Percentiles rank a stretch among this genome's conserved stretches.
These are phyloP conservation scores for Parnassius mnemosyne DNA, from an alignment of 2,888 invertebrate genomes.

Conservation along the genomic window DNA sequence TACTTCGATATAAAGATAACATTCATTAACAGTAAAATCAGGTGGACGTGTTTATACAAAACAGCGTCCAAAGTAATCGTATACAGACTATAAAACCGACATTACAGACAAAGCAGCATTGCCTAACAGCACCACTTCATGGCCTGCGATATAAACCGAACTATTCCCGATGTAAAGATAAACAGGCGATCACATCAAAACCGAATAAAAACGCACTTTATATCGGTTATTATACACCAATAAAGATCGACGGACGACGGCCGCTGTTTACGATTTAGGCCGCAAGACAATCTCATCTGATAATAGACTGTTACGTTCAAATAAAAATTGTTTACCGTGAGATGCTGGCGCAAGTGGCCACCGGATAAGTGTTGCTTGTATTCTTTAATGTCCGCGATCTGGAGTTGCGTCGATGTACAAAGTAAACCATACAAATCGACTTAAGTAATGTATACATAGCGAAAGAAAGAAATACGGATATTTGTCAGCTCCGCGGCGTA, in stretches of 20 bases:
- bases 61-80: conserved; percentile 7
- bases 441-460: too few relatives aligned
- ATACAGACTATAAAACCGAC: conserved; percentile 29
- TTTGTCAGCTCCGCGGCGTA: too few relatives aligned
- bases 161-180: conserved; percentile 62
- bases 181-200: conserved; percentile 63
- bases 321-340: conserved; percentile 65
- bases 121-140: conserved; percentile 38
- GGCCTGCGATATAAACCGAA: conserved; percentile 44
- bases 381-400: background rate
- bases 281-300: conserved; percentile 58
- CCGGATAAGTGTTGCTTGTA: conserved; percentile 25
- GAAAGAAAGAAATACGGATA: too few relatives aligned
- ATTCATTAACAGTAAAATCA: conserved; percentile 19
- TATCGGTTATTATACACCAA: conserved; percentile 69
- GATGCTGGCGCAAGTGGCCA: conserved; percentile 32
- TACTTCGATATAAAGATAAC: conserved; percentile 10
- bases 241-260: conserved; percentile 48
- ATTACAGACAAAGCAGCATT: conserved; percentile 40
- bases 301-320: conserved; percentile 55
- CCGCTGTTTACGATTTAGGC: conserved; percentile 42
- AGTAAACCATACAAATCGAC: background rate
- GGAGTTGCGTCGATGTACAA: conserved; percentile 1
- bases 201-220: conserved; percentile 66
- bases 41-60: conserved; percentile 12